Conservation (phyloP, 2,797 vertebrate species). For the Sebastolobus alascanus region DNA sequence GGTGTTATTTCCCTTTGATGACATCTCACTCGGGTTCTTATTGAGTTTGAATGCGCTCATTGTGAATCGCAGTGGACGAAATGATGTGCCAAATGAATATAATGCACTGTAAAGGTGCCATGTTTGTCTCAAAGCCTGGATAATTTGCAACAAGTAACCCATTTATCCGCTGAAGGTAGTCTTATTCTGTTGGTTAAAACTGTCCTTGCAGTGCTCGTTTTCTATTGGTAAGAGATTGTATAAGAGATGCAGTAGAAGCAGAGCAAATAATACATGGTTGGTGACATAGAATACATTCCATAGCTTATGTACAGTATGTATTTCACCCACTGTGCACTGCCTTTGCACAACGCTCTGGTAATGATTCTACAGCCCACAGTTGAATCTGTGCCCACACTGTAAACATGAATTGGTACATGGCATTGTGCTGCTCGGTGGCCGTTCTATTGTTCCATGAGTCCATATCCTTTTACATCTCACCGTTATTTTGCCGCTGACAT, state of each 20-base stretch:
- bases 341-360: conserved; percentile 33
- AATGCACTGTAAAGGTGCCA: neutral
- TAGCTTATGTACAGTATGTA: conserved; percentile 1
- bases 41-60: neutral
- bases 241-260: neutral
- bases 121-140: neutral
- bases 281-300: neutral
- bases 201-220: neutral
- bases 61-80: neutral
- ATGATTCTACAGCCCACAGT: conserved; percentile 31
- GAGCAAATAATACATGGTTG: neutral
- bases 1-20: neutral
- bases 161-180: neutral
- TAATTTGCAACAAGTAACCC: neutral
- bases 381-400: conserved; percentile 46
- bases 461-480: conserved; percentile 37
- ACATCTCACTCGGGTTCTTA: neutral
- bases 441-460: conserved; percentile 24
- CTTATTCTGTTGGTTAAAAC: neutral
- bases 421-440: conserved; percentile 4
- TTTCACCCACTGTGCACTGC: conserved; percentile 27
- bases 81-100: neutral
- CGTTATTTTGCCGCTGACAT: conserved; percentile 41
- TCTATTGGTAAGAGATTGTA: neutral
- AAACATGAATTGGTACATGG: conserved; percentile 16